These are phyloP conservation scores for Tiliacea citrago DNA, from an alignment of 2,888 invertebrate species.

Conservation along the genomic window DNA sequence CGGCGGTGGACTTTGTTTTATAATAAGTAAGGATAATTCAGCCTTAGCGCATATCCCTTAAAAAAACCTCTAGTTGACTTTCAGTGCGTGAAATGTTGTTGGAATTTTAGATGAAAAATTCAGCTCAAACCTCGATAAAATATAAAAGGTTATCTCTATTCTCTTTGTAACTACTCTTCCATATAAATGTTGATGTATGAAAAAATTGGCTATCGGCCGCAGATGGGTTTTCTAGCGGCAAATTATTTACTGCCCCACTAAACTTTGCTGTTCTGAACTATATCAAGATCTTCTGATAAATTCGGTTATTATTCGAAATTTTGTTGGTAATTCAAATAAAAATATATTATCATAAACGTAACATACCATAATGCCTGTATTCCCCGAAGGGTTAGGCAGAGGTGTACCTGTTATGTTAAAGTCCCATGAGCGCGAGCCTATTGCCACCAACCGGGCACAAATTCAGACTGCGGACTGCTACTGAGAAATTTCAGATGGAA, in stretches of 20 bases:
- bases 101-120: background rate
- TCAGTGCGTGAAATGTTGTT: background rate
- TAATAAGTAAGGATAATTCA: background rate
- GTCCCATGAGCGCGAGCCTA: no score
- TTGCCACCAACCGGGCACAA: no score
- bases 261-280: constrained; percentile 8
- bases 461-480: no score
- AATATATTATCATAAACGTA: background rate
- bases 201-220: constrained; percentile 34
- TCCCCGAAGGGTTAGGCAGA: no score
- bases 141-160: constrained; percentile 24
- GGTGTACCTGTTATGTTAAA: no score
- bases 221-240: constrained; percentile 34
- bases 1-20: no score
- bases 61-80: background rate
- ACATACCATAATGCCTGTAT: no score
- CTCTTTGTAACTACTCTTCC: constrained; percentile 21
- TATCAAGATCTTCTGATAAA: background rate
- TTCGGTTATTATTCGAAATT: background rate
- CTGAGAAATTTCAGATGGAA: no score
- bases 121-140: constrained; percentile 9
- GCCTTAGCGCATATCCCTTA: background rate
- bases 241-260: constrained; percentile 22
- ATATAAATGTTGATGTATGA: constrained; percentile 33
- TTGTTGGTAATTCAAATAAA: background rate